A percentile compares a stretch with the other conserved stretches of the same genome.
Conservation (phyloP, 2,797 vertebrate genomes). For the Mus spretus region DNA sequence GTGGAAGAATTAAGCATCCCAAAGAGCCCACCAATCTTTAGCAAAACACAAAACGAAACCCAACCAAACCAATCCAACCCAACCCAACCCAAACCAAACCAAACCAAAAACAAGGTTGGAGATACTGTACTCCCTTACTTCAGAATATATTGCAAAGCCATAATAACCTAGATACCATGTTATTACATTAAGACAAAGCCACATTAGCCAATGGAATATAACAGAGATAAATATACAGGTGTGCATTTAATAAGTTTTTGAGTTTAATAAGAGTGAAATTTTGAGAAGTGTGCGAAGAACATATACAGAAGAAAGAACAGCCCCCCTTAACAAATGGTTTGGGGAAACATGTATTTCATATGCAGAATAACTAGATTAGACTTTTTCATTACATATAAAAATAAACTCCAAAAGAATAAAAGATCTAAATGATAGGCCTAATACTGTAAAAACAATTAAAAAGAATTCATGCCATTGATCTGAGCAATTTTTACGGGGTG, state of each 20-base stretch:
- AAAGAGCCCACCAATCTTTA: neutral
- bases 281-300: neutral
- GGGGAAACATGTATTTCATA: neutral
- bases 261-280: too few species aligned
- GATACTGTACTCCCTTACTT: neutral
- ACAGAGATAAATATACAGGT: neutral
- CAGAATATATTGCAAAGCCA: neutral
- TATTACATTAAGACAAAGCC: neutral
- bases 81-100: too few species aligned
- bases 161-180: neutral
- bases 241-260: neutral
- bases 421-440: neutral
- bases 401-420: neutral
- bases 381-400: neutral
- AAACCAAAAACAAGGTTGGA: neutral
- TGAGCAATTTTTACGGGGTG: neutral
- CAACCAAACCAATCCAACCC: neutral
- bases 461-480: neutral
- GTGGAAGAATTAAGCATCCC: neutral
- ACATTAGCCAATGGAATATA: neutral
- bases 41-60: neutral
- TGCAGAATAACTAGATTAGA: neutral
- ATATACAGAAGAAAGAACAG: neutral
- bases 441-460: neutral
- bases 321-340: neutral